A percentile compares a stretch with the other conserved stretches of the same genome.
Conservation (phyloP, 2,888 invertebrate species). For the Euphydryas editha region DNA sequence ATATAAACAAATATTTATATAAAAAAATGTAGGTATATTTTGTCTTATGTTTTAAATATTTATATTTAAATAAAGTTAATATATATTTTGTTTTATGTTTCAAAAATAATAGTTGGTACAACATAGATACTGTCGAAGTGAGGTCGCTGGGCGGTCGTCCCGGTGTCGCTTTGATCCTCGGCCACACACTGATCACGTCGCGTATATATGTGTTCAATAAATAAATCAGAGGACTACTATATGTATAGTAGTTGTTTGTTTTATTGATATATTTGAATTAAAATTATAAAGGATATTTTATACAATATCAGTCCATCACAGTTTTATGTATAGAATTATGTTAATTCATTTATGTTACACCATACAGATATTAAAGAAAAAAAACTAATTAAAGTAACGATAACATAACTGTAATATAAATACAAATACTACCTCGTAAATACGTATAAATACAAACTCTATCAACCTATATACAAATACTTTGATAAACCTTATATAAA, state of each 20-base stretch:
- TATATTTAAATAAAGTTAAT: conserved; percentile 12
- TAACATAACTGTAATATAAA: too few species aligned
- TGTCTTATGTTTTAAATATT: not conserved
- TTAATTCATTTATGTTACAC: too few species aligned
- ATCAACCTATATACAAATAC: too few species aligned
- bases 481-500: too few species aligned
- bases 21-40: too few species aligned
- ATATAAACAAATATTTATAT: too few species aligned
- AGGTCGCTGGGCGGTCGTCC: conserved; percentile 45
- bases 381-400: too few species aligned
- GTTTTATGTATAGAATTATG: too few species aligned
- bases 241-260: not conserved
- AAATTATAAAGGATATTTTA: not conserved
- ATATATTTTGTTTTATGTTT: conserved; percentile 5
- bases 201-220: not conserved
- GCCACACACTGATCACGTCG: conserved; percentile 19
- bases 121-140: conserved; percentile 41
- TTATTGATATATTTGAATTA: not conserved
- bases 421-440: too few species aligned
- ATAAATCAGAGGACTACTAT: not conserved
- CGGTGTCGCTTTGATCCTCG: conserved; percentile 35
- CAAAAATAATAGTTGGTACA: conserved; percentile 52
- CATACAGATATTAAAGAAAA: too few species aligned
- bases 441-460: too few species aligned
- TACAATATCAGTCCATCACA: not conserved